These are phyloP conservation scores for Drosophila pectinifera DNA, from an alignment of 1,140 invertebrate genomes.

Conservation along the genomic window DNA sequence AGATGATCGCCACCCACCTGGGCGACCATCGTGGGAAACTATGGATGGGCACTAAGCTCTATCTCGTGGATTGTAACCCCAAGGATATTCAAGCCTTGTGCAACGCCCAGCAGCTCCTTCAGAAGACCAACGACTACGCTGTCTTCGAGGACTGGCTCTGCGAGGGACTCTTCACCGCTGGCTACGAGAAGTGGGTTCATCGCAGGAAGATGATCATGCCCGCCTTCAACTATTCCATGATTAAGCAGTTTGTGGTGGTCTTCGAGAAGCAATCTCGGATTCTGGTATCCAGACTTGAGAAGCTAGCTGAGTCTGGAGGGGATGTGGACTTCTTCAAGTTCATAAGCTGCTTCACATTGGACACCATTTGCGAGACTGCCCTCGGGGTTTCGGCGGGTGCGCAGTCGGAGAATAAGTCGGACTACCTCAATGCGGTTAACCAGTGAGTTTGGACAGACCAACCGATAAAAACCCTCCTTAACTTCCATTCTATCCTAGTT, in stretches of 20 bases:
- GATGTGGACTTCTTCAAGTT: conserved; percentile 52
- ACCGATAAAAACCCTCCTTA: too few relatives aligned
- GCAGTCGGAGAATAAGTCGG: conserved; percentile 36
- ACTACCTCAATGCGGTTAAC: conserved; percentile 54
- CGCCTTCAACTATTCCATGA: conserved; percentile 94
- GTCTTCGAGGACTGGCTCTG: conserved; percentile 89
- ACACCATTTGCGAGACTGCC: conserved; percentile 66
- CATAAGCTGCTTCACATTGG: conserved; percentile 58
- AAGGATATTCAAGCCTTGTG: conserved; percentile 68
- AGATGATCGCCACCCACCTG: conserved; percentile 38
- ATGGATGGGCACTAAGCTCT: conserved; percentile 65
- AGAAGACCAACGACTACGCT: conserved; percentile 78
- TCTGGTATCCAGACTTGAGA: conserved; percentile 20
- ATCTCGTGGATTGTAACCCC: conserved; percentile 67
- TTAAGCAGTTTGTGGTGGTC: conserved; percentile 51
- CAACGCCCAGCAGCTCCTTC: conserved; percentile 85
- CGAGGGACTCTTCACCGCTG: conserved; percentile 88
- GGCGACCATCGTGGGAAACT: conserved; percentile 65
- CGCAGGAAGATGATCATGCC: conserved; percentile 93
- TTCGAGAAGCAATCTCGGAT: conserved; percentile 59
- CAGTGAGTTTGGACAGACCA: conserved; percentile 40
- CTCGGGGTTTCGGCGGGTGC: conserved; percentile 47
- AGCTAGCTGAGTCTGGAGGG: conserved; percentile 10
- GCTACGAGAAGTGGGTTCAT: conserved; percentile 90
- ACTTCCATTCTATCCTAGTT: neutral